Evolutionary conservation across 1,140 invertebrate genomes (phyloP), one percentile per base, ranked within the genome.

Genomic region (Drosophila littoralis): DNA sequence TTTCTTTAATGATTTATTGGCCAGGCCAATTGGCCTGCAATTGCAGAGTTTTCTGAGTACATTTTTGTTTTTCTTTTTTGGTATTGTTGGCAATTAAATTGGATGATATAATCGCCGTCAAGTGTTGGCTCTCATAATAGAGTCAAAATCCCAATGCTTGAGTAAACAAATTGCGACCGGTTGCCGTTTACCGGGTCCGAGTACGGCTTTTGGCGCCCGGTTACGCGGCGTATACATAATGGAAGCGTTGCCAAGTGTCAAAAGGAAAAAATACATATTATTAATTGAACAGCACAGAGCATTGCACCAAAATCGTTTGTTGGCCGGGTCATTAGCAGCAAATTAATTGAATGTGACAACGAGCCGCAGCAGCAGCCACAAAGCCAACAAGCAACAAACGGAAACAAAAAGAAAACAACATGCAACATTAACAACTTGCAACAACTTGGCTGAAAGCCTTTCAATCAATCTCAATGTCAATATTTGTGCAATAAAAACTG

Each of bases 401-500:
- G 22, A 67, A 64, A 46, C 36, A 22, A 15, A 28, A 28, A 28
- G 22, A 28, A 28, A 28, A 28, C 22, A 28, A 28, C 22, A 5
- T 28, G 17, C 17, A 66, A 67, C 36, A 45, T 17, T 40, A 7
- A 32, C 8, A 51, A 50, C 15, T 32, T 32, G 50, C 57, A 55
- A 42, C 55, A 57, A 48, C 48, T 12, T 22, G 28, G n/a, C 22
- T 64, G 42, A 79, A 70, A 81, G 72, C 43, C 63, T 82, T 86
- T 79, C 74, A 72, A 70, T 74, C 60, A 64, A 70, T 45, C 48
- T 59, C 51, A 8, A 15, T 57, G 75, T 77, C 75, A 82, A 82
- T 82, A 82, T 82, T 82, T 82, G 79, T 64, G 57, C 51, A 75
- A 75, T 60, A 68, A 71, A 75, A 82, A 74, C 9, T 67, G 22